Evolutionary conservation across 2,113 vertebrate species (phyloP).

Genomic region (Poeciliopsis turrubarensis): DNA sequence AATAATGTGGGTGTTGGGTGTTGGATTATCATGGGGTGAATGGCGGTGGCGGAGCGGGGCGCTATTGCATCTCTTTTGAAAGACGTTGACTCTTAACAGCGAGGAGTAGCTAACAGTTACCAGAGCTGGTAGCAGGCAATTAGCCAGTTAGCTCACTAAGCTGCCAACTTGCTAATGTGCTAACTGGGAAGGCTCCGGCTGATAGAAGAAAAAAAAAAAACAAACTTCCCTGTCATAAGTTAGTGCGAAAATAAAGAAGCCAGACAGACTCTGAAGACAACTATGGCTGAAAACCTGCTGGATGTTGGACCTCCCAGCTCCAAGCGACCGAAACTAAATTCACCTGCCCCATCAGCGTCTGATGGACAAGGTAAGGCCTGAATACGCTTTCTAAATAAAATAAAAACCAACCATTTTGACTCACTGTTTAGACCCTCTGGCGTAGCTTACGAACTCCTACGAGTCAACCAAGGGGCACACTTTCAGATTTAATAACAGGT

Average conservation of each 20-base stretch:
- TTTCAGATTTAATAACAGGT: not conserved
- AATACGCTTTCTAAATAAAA: constrained; percentile 23
- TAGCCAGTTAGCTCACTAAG: constrained; percentile 72
- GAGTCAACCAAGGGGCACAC: not conserved
- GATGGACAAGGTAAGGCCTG: constrained; percentile 91
- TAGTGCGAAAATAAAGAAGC: constrained; percentile 18
- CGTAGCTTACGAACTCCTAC: not conserved
- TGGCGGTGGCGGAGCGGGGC: constrained; percentile 87
- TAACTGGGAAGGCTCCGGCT: constrained; percentile 57
- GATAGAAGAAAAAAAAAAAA: constrained; percentile 8
- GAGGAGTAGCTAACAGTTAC: constrained; percentile 67
- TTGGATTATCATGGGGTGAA: constrained; percentile 89
- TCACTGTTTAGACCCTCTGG: accelerated
- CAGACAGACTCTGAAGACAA: constrained; percentile 30
- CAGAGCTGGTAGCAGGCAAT: constrained; percentile 73
- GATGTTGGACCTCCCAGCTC: constrained; percentile 93
- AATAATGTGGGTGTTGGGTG: constrained; percentile 86
- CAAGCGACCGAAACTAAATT: constrained; percentile 94
- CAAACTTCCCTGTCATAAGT: constrained; percentile 25
- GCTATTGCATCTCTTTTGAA: constrained; percentile 90
- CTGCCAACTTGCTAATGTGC: constrained; percentile 72
- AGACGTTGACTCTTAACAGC: constrained; percentile 57
- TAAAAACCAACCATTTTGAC: not conserved
- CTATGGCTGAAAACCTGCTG: constrained; percentile 95
- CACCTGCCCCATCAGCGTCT: constrained; percentile 90